Conservation (phyloP, 2,888 invertebrate genomes). For the Sussaba pulchella region DNA sequence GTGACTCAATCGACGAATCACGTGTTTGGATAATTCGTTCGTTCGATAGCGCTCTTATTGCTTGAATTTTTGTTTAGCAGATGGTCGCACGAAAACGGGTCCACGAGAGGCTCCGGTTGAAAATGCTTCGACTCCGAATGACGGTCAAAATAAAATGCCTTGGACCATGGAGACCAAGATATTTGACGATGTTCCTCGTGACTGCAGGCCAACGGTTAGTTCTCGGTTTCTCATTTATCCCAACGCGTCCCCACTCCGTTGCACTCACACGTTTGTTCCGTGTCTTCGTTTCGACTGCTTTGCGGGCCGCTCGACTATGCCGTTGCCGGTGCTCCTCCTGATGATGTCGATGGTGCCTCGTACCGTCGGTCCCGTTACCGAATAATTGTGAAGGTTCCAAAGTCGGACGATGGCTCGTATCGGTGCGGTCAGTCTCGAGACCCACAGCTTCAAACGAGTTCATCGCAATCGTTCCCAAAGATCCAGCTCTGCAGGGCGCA, state of each 20-base stretch:
- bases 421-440: neutral
- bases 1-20: no score
- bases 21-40: no score
- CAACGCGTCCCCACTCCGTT: conserved; percentile 31
- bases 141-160: conserved; percentile 25
- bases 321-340: no score
- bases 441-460: neutral
- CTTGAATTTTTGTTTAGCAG: conserved; percentile 6
- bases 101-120: no score
- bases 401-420: conserved; percentile 13
- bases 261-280: conserved; percentile 33
- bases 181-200: conserved; percentile 53
- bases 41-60: no score
- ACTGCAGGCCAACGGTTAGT: conserved; percentile 24
- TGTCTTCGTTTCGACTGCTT: no score
- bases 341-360: conserved; percentile 17
- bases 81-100: no score
- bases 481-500: no score
- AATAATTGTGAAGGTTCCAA: conserved; percentile 58
- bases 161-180: conserved; percentile 24
- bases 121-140: conserved; percentile 16
- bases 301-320: no score
- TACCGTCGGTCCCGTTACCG: conserved; percentile 71
- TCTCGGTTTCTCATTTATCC: conserved; percentile 39
- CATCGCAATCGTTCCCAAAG: neutral